Percentiles rank a stretch among this genome's conserved stretches.
phyloP scores from a whole-genome alignment of 2,797 vertebrate genomes.

The Pseudochromis fuscus region DNA sequence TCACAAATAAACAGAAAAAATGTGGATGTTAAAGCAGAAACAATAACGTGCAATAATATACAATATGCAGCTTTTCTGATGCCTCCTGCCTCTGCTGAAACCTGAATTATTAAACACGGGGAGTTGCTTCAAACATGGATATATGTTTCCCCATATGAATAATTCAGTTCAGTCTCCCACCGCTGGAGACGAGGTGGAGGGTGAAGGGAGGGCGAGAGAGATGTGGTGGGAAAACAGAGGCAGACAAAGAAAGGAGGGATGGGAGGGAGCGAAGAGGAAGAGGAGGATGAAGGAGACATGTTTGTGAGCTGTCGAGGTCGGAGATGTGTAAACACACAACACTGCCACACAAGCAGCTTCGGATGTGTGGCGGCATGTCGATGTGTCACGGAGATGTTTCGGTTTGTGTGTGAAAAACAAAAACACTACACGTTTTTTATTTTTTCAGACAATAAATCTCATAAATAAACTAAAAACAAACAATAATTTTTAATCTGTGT shows the following conservation, averaged over 20 bases:
- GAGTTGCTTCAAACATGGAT: conserved; percentile 65
- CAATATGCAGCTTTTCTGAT: background rate
- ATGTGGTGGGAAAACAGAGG: background rate
- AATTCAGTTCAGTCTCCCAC: conserved; percentile 60
- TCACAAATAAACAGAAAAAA: too few relatives aligned
- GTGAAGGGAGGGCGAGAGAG: conserved; percentile 10
- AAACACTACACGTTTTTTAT: too few relatives aligned
- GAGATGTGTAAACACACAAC: too few relatives aligned
- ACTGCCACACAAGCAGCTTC: too few relatives aligned
- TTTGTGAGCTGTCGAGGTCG: too few relatives aligned
- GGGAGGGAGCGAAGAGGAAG: background rate
- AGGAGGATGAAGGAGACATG: background rate
- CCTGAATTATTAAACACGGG: conserved; percentile 68
- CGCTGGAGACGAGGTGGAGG: conserved; percentile 17
- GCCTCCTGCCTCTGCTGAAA: conserved; percentile 20
- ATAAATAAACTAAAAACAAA: too few relatives aligned
- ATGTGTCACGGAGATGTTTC: too few relatives aligned
- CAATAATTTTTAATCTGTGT: too few relatives aligned
- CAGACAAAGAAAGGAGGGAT: conserved; percentile 35
- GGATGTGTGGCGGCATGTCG: too few relatives aligned
- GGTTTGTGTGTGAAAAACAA: too few relatives aligned
- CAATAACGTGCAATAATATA: background rate
- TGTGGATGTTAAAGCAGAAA: background rate
- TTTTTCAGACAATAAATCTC: too few relatives aligned
- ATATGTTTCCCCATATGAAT: conserved; percentile 70